phyloP scores from a whole-genome alignment of 2,113 vertebrate genomes.

The Aphyosemion australe region DNA sequence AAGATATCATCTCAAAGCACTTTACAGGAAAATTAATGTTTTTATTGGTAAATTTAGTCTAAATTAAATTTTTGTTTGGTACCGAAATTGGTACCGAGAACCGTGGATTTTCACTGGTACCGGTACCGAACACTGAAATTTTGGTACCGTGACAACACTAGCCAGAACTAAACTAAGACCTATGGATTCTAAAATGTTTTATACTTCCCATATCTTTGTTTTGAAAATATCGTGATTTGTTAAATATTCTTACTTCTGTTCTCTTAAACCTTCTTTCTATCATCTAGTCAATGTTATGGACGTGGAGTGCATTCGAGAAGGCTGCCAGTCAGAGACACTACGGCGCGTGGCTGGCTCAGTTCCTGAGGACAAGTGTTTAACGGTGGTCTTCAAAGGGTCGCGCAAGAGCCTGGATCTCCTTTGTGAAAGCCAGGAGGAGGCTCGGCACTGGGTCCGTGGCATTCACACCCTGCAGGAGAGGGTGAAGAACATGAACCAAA shows the following conservation, averaged over 20 bases:
- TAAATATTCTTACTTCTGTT: background rate
- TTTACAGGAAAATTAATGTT: too few species aligned
- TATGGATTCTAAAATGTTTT: too few species aligned
- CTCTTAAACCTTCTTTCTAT: background rate
- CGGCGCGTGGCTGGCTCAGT: constrained; percentile 73
- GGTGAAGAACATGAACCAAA: constrained; percentile 89
- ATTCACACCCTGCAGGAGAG: constrained; percentile 86
- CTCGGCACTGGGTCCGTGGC: constrained; percentile 86
- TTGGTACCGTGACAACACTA: too few species aligned
- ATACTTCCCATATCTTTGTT: too few species aligned
- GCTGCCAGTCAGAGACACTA: constrained; percentile 88
- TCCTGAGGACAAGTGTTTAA: constrained; percentile 84
- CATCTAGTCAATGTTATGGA: constrained; percentile 86
- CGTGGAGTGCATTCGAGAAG: constrained; percentile 87
- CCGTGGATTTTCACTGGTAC: too few species aligned
- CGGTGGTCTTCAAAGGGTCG: constrained; percentile 86
- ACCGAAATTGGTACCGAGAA: too few species aligned
- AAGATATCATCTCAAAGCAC: too few species aligned
- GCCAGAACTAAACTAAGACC: too few species aligned
- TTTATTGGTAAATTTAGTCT: too few species aligned
- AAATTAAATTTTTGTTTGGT: too few species aligned
- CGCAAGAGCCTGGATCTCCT: constrained; percentile 90
- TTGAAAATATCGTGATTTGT: too few species aligned
- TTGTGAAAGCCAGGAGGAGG: constrained; percentile 84
- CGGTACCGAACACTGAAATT: too few species aligned